Evolutionary conservation across 92 coral and sea anemone species (phyloP).

Genomic region (Paragorgia papillata): DNA sequence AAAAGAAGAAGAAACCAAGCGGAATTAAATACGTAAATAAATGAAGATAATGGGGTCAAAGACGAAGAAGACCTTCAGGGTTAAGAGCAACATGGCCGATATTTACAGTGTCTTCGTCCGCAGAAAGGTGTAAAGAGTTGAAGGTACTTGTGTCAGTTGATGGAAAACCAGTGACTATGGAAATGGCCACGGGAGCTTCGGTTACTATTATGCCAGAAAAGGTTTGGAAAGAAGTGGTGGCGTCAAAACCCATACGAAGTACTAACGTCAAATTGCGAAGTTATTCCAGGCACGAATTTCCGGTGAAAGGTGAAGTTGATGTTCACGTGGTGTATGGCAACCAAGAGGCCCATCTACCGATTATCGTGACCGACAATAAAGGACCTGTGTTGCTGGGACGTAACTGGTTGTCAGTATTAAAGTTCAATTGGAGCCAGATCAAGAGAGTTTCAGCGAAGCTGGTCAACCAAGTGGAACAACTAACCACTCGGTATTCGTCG

Average conservation of each 20-base stretch:
- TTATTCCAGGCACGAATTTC: conserved; percentile 44
- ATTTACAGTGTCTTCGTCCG: conserved; percentile 33
- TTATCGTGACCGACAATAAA: conserved; percentile 15
- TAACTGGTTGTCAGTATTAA: conserved; percentile 50
- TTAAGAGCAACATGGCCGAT: conserved; percentile 34
- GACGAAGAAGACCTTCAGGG: too few species aligned
- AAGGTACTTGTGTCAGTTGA: conserved; percentile 23
- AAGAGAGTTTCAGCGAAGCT: conserved; percentile 15
- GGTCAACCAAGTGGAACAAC: conserved; percentile 19
- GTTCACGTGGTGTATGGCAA: conserved; percentile 44
- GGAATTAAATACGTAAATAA: conserved; percentile 8
- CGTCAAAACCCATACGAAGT: conserved; percentile 36
- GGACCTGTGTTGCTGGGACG: conserved; percentile 37
- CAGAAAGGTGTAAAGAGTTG: conserved; percentile 37
- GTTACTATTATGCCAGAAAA: conserved; percentile 38
- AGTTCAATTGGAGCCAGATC: conserved; percentile 50
- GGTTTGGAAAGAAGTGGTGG: conserved; percentile 40
- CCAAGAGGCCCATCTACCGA: conserved; percentile 37
- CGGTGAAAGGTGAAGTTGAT: conserved; percentile 43
- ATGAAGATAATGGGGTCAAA: conserved; percentile 7
- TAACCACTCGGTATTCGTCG: conserved; percentile 40
- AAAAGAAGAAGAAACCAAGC: conserved; percentile 27
- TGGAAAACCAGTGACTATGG: conserved; percentile 42
- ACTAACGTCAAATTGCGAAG: conserved; percentile 29
- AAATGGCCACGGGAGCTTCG: conserved; percentile 46